Evolutionary conservation across 2,797 vertebrate genomes (phyloP), one percentile per base, ranked within the genome.

Genomic region (Scolopax rusticola): DNA sequence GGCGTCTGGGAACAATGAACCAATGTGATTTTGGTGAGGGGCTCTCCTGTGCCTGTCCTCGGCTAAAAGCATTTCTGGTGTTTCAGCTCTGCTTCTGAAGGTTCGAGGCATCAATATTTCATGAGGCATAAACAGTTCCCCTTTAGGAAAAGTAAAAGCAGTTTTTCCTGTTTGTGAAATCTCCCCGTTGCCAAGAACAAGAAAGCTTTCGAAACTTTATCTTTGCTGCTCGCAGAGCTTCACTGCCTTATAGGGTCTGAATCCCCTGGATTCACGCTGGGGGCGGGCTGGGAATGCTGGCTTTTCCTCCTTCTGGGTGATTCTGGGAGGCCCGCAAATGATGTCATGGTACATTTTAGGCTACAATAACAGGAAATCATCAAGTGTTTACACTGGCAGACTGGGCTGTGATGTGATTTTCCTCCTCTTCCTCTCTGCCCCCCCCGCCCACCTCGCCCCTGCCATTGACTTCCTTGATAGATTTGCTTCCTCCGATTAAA

Each of bases 331-430:
- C 95, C 94, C 57, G 25, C 83, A 87, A 95, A 97, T 98, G 98
- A 98, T 97, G 97, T 98, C 98, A 98, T 96, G 91, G 96, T 97
- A 97, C 97, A 87, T 96, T 98, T 98, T 97, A 95, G 97, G 97
- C 97, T 98, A 97, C 98, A 98, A 98, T 98, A 98, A 98, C 98
- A 98, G 98, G 98, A 98, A 98, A 98, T 97, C 96, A 96, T 97
- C 89, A 87, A 98, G 97, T 98, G 97, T 98, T 98, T 98, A 97
- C 95, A 96, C 98, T 97, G 98, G 97, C 98, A 97, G 92, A 65
- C 81, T 83, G 83, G 97, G 80, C 92, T 95, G 91, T 97, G 96
- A 96, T 97, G 94, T 97, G 97, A 97, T 97, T 97, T 98, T 97
- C 97, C 97, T 97, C 96, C 91, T 89, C 56, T 95, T 95, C 94